Conservation (phyloP, 2,797 vertebrate genomes). For the Neosilurus mollespiculum region DNA sequence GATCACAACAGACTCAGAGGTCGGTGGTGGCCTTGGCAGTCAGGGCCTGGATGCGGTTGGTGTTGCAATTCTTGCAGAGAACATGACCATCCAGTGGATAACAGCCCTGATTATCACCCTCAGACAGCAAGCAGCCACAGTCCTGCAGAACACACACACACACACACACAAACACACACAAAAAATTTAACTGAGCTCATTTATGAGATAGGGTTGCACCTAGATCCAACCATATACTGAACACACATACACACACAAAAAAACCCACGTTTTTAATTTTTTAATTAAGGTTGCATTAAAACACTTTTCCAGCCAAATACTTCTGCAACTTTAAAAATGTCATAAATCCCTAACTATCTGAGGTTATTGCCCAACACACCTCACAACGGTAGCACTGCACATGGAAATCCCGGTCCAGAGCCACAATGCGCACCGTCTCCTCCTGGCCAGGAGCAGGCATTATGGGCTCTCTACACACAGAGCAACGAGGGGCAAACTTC, state of each 20-base stretch:
- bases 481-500: conserved; percentile 97
- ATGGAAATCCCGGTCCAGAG: conserved; percentile 96
- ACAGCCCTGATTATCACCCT: conserved; percentile 97
- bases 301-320: not conserved
- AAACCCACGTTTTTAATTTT: not conserved
- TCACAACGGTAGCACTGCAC: conserved; percentile 98
- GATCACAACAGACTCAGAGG: conserved; percentile 77
- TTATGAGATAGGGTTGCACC: not conserved
- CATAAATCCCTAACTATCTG: not conserved
- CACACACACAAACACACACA: conserved; percentile 46
- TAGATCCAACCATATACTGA: not conserved
- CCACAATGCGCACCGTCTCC: conserved; percentile 96
- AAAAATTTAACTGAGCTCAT: conserved; percentile 3
- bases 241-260: not conserved
- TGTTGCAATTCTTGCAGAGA: conserved; percentile 98
- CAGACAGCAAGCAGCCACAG: conserved; percentile 92
- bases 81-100: conserved; percentile 96
- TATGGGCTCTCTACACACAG: conserved; percentile 92
- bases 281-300: not conserved
- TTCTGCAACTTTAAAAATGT: not conserved
- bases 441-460: conserved; percentile 97
- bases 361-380: conserved; percentile 66
- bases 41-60: conserved; percentile 89
- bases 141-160: conserved; percentile 76
- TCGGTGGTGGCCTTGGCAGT: conserved; percentile 98